These are phyloP conservation scores for Turdus rufiventris DNA, from an alignment of 2,113 vertebrate species.

Conservation along the genomic window DNA sequence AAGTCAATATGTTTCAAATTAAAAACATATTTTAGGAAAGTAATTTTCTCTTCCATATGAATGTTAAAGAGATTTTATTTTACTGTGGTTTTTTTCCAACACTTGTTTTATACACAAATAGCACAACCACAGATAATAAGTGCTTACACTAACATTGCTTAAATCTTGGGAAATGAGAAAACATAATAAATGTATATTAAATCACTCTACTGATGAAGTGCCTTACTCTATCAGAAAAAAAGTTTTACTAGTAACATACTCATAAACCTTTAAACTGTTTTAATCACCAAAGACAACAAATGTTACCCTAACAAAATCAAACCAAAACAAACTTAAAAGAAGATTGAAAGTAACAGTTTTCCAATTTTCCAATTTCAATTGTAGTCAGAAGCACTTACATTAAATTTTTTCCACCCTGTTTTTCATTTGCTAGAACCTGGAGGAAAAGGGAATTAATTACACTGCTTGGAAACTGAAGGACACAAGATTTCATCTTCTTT, in stretches of 20 bases:
- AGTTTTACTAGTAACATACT: not conserved
- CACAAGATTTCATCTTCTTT: not conserved
- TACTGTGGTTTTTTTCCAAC: not conserved
- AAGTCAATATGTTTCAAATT: conserved; percentile 5
- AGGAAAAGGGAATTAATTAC: not conserved
- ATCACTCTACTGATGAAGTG: not conserved
- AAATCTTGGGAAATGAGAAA: not conserved
- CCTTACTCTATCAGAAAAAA: not conserved
- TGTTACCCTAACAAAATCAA: not conserved
- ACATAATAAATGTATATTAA: not conserved
- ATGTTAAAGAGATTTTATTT: not conserved
- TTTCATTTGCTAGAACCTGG: not conserved
- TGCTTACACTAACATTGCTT: not conserved
- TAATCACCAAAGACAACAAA: not conserved
- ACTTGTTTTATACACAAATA: not conserved
- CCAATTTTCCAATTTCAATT: not conserved
- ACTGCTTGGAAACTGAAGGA: not conserved
- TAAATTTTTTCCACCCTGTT: not conserved
- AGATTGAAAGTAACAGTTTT: not conserved
- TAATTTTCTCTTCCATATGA: not conserved
- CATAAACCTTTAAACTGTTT: not conserved
- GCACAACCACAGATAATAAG: not conserved
- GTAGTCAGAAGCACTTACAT: not conserved
- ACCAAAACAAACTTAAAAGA: not conserved
- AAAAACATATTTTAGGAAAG: not conserved